These are phyloP conservation scores for Enteromius fasciolatus DNA, from an alignment of 2,797 vertebrate genomes.

Conservation along the genomic window DNA sequence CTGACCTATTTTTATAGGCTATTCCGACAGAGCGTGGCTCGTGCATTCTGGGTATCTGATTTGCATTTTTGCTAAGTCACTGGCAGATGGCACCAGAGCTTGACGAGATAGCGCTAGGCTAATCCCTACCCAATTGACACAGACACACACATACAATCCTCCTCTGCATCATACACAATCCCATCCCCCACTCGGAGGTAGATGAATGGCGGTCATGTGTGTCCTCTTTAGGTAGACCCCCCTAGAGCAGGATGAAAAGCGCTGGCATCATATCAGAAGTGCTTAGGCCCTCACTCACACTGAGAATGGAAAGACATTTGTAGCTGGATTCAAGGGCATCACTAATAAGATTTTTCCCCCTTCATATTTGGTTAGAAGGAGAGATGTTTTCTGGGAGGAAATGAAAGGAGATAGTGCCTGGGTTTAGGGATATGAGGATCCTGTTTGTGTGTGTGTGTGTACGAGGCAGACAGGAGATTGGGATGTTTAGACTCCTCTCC, in stretches of 20 bases:
- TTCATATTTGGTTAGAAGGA: conserved; percentile 32
- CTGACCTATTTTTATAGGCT: conserved; percentile 68
- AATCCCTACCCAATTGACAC: conserved; percentile 43
- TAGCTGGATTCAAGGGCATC: conserved; percentile 57
- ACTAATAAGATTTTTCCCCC: conserved; percentile 56
- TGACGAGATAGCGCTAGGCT: conserved; percentile 59
- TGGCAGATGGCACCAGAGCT: conserved; percentile 67
- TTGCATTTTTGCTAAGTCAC: conserved; percentile 73
- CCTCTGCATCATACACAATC: conserved; percentile 17
- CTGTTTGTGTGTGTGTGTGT: conserved; percentile 21
- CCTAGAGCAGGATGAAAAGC: conserved; percentile 46
- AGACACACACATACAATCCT: conserved; percentile 28
- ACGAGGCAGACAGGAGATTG: conserved; percentile 50
- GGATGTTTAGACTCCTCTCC: conserved; percentile 60
- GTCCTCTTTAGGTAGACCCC: conserved; percentile 50
- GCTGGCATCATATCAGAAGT: conserved; percentile 35
- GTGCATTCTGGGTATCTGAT: conserved; percentile 65
- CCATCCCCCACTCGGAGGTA: conserved; percentile 39
- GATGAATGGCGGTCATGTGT: conserved; percentile 57
- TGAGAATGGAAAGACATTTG: conserved; percentile 43
- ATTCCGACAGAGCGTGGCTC: conserved; percentile 49
- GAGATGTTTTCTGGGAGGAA: conserved; percentile 54
- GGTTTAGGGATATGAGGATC: conserved; percentile 54
- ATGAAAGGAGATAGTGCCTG: conserved; percentile 52
- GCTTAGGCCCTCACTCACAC: conserved; percentile 31